A percentile compares a stretch with the other conserved stretches of the same genome.
phyloP scores from a whole-genome alignment of 2,113 vertebrate genomes.

The Hystrix brachyura region DNA sequence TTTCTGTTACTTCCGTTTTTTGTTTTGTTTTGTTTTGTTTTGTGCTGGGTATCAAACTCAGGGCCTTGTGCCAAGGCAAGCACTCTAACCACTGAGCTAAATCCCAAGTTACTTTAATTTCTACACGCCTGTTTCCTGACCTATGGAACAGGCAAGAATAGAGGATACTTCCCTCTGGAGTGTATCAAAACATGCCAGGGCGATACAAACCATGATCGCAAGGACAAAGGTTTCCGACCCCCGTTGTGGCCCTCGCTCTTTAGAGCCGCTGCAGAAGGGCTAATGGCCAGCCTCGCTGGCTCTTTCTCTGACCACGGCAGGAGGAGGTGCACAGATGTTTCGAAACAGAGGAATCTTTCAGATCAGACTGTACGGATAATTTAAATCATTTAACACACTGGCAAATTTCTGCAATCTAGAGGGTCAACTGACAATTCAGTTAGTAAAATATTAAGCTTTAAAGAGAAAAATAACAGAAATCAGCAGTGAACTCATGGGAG shows the following conservation, averaged over 20 bases:
- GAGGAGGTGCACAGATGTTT: conserved; percentile 34
- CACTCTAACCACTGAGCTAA: no score
- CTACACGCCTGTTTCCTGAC: neutral
- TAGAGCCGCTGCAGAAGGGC: conserved; percentile 51
- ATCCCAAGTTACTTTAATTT: neutral
- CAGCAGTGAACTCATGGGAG: neutral
- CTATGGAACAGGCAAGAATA: conserved; percentile 57
- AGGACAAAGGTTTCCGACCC: conserved; percentile 74
- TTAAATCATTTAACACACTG: conserved; percentile 61
- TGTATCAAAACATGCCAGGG: conserved; percentile 59
- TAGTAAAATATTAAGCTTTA: conserved; percentile 23
- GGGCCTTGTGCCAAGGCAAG: no score
- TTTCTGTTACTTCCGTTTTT: neutral
- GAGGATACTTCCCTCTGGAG: conserved; percentile 59
- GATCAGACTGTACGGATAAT: conserved; percentile 43
- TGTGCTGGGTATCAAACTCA: no score
- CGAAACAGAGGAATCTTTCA: conserved; percentile 56
- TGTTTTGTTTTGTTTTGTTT: no score
- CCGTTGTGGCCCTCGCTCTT: conserved; percentile 62
- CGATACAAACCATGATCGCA: conserved; percentile 72
- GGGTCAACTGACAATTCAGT: neutral
- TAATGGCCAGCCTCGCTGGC: neutral
- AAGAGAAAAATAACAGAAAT: neutral
- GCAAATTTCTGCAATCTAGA: conserved; percentile 5
- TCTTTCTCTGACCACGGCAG: neutral